Evolutionary conservation across 1,140 invertebrate genomes (phyloP), one percentile per base, ranked within the genome.

Genomic region (Arion vulgaris): DNA sequence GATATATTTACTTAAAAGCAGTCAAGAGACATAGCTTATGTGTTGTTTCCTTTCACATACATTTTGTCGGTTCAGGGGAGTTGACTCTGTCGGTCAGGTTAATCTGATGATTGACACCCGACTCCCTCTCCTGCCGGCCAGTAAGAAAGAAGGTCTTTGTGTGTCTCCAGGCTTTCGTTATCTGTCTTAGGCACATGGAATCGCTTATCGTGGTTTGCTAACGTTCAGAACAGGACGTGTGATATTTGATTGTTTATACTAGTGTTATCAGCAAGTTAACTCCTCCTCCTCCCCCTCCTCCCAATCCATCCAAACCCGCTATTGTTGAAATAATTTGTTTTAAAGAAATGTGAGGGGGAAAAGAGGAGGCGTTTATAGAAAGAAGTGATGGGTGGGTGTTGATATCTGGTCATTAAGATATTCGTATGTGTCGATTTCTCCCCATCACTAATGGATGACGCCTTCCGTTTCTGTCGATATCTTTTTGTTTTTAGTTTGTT

Each of bases 21-120:
- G 51, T n/a, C 51, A 57, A 57, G 51, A 19, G 4, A 26, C 51
- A 26, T 17, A 57, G 26, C 19, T 57, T 17, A 57, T 23, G 19
- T 57, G 9, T 57, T 11, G 17, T 19, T 26, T 26, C 4, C 9
- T 57, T 57, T 57, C 9, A 57, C 19, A 23, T 57, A 57, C 4
- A 4, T 57, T 57, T 7, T 57, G 15, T 66, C 17, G 28, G 62
- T 66, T 2, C 2, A 7, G 7, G 62, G 28, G 28, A 66, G 62
- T 66, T 66, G 28, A 32, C 62, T 66, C 62, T 66, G n/a, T 32
- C 62, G n/a, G 62, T 66, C n/a, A 66, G 62, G 62, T 28, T 32
- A 66, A 66, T 66, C 62, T 32, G 19, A 32, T 34, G 62, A 66
- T 66, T 66, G 62, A 66, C 62, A 66, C 19, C 62, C 62, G 62